Evolutionary conservation across 2,888 invertebrate species (phyloP), one percentile per base, ranked within the genome.

Genomic region (Asteroscopus sphinx): DNA sequence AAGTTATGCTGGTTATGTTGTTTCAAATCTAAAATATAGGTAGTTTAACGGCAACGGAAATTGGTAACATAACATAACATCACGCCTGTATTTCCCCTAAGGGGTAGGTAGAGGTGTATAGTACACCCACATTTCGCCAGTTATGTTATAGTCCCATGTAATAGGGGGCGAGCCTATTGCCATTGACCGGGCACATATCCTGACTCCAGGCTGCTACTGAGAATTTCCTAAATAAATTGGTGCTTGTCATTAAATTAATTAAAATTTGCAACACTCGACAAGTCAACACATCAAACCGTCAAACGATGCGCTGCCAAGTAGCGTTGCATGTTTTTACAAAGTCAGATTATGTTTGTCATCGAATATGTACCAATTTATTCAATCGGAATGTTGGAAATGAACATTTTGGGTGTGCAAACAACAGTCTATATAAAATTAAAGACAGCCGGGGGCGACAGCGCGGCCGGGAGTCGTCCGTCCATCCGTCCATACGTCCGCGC

Each of bases 401-500:
- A 74, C 77, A 80, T 77, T 80, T 80, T 55, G 76, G 58, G 68
- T 65, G 77, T 73, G 77, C 80, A 85, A 87, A 90, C 83, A 86
- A 65, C 72, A 67, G 72, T 79, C 71, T 78, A 87, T 90, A 81
- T 83, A 87, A 88, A 86, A 89, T 88, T 84, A 87, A 90, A 89
- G 87, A 86, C 68, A 73, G 83, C 87, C 86, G 68, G 70, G 70
- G 82, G 88, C 83, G 68, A 76, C 62, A 71, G 66, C 59, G 61
- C 64, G 42, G 42, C 30, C 25, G 54, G 58, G 57, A 56, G 51
- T 59, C 59, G 67, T 53, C 55, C 66, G 67, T 53, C 55, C 66
- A 66, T 63, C 76, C 77, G 68, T 78, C 73, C 77, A 73, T 74
- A 73, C 73, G 72, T 79, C 74, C 76, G 63, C 75, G 68, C 65